These are phyloP conservation scores for Alaudala cheleensis DNA, from an alignment of 2,113 vertebrate genomes.

Conservation along the genomic window DNA sequence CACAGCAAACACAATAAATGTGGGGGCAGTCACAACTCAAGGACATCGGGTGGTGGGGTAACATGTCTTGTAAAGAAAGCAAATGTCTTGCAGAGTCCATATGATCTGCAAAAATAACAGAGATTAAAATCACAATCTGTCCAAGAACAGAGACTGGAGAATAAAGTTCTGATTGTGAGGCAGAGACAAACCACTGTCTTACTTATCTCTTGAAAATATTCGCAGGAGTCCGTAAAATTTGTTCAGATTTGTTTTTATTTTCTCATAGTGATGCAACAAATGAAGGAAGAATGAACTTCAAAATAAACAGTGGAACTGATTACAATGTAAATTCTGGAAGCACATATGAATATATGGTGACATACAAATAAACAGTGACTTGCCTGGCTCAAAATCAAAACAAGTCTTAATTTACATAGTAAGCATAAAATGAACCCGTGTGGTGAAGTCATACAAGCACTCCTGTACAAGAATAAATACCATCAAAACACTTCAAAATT, in stretches of 20 bases:
- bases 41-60: neutral
- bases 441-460: neutral
- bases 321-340: conserved; percentile 25
- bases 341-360: neutral
- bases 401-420: neutral
- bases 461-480: neutral
- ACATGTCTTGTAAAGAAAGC: neutral
- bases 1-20: neutral
- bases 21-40: neutral
- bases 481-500: neutral
- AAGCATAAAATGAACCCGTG: conserved; percentile 12
- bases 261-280: neutral
- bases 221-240: neutral
- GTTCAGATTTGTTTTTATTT: neutral
- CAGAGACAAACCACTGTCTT: neutral
- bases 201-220: neutral
- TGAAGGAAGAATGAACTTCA: neutral
- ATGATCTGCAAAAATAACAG: neutral
- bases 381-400: conserved; percentile 5
- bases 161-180: neutral
- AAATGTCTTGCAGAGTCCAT: neutral
- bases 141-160: neutral
- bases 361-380: neutral
- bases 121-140: neutral
- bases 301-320: conserved; percentile 12